These are phyloP conservation scores for Tachina fera DNA, from an alignment of 2,888 invertebrate species.

Conservation along the genomic window DNA sequence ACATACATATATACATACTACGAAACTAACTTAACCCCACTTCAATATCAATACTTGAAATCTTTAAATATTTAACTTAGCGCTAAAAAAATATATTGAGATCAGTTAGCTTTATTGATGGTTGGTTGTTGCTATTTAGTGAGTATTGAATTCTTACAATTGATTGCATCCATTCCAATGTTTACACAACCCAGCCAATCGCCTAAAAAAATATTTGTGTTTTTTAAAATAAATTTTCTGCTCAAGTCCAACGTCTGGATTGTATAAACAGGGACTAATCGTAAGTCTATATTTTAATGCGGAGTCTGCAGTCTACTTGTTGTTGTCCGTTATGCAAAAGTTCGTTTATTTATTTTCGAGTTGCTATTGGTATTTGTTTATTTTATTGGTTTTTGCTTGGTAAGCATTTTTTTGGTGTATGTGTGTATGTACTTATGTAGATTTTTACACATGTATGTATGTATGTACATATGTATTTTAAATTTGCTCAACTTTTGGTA, in stretches of 20 bases:
- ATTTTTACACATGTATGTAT: too few species aligned
- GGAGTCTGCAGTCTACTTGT: background rate
- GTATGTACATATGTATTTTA: background rate
- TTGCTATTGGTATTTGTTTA: constrained; percentile 21
- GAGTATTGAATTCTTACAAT: constrained; percentile 9
- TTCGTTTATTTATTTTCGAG: constrained; percentile 29
- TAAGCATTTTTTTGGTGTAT: background rate
- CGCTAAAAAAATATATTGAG: constrained; percentile 12
- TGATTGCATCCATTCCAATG: background rate
- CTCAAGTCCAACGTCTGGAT: too few species aligned
- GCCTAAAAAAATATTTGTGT: too few species aligned
- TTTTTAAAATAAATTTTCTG: too few species aligned
- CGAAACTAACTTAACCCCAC: background rate
- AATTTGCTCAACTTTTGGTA: constrained; percentile 61
- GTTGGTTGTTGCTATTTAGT: background rate
- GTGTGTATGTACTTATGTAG: too few species aligned
- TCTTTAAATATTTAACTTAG: background rate
- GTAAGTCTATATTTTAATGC: background rate
- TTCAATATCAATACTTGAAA: constrained; percentile 2
- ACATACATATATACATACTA: background rate
- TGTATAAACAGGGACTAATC: too few species aligned
- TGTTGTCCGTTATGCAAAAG: constrained; percentile 17
- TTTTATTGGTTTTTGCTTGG: background rate
- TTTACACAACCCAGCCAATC: too few species aligned
- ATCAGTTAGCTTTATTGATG: constrained; percentile 9